Conservation (phyloP, 2,797 vertebrate genomes). For the Hoplostethus mediterraneus region DNA sequence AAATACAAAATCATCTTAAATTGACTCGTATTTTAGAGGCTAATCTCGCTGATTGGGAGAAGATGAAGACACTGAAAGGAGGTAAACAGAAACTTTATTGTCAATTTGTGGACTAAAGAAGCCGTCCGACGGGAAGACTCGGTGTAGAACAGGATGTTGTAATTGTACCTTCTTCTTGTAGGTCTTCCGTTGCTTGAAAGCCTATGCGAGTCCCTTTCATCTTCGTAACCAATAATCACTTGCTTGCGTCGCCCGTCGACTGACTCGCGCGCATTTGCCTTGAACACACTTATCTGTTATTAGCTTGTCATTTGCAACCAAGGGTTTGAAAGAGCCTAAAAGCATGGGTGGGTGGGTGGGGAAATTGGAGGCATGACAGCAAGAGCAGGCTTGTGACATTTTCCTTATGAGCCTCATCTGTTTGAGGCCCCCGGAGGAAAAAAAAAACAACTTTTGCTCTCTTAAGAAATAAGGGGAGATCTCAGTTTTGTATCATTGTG, state of each 20-base stretch:
- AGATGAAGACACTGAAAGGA: constrained; percentile 44
- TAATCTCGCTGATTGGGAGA: constrained; percentile 50
- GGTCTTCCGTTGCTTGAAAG: constrained; percentile 9
- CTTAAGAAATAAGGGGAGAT: too few species aligned
- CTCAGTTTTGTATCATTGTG: too few species aligned
- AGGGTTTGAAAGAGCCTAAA: constrained; percentile 10
- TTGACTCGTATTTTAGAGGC: constrained; percentile 24
- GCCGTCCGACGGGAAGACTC: neutral
- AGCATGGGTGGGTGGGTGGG: neutral
- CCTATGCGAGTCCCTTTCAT: constrained; percentile 18
- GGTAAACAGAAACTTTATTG: constrained; percentile 51
- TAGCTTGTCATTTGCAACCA: constrained; percentile 7
- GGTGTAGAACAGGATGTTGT: neutral
- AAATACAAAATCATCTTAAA: constrained; percentile 35
- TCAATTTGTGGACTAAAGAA: constrained; percentile 37
- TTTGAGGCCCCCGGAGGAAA: too few species aligned
- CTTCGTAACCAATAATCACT: constrained; percentile 24
- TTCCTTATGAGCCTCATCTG: neutral
- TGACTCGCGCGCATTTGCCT: constrained; percentile 9
- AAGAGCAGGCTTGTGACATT: constrained; percentile 26
- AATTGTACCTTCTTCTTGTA: neutral
- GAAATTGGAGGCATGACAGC: constrained; percentile 18
- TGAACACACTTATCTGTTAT: neutral
- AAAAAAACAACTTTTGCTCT: too few species aligned
- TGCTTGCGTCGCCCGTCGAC: constrained; percentile 15